These are phyloP conservation scores for Melanophora roralis DNA, from an alignment of 2,888 invertebrate species.

Conservation along the genomic window DNA sequence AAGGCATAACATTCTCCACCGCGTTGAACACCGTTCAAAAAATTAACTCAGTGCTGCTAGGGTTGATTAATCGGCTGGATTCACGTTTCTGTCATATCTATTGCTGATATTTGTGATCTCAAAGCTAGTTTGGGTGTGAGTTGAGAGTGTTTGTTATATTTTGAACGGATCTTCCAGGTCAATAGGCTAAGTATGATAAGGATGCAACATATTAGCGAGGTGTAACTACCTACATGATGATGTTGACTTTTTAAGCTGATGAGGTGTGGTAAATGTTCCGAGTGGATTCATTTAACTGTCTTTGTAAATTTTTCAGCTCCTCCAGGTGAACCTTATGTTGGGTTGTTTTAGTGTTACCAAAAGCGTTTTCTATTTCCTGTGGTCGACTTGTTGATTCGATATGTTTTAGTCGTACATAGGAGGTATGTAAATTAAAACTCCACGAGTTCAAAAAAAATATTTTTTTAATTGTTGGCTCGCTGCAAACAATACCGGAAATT, in stretches of 20 bases:
- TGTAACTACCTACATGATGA: background rate
- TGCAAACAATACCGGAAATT: too few relatives aligned
- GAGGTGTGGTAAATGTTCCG: background rate
- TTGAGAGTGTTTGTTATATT: background rate
- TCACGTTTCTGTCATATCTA: too few relatives aligned
- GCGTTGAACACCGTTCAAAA: too few relatives aligned
- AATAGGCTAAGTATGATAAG: background rate
- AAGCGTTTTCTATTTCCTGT: background rate
- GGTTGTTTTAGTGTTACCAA: background rate
- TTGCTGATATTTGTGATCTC: background rate
- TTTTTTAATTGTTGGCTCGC: too few relatives aligned
- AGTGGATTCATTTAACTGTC: background rate
- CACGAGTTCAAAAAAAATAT: too few relatives aligned
- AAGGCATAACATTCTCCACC: too few relatives aligned
- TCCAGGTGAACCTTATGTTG: background rate
- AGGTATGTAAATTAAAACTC: too few relatives aligned
- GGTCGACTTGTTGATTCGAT: background rate
- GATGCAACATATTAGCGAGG: background rate
- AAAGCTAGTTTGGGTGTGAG: background rate
- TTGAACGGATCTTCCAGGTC: background rate
- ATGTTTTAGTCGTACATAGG: background rate
- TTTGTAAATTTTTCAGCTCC: background rate
- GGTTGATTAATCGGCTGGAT: too few relatives aligned
- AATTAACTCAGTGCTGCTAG: too few relatives aligned
- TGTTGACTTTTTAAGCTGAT: background rate